Evolutionary conservation across 2,113 vertebrate genomes (phyloP), one percentile per base, ranked within the genome.

Genomic region (Percopsis transmontana): DNA sequence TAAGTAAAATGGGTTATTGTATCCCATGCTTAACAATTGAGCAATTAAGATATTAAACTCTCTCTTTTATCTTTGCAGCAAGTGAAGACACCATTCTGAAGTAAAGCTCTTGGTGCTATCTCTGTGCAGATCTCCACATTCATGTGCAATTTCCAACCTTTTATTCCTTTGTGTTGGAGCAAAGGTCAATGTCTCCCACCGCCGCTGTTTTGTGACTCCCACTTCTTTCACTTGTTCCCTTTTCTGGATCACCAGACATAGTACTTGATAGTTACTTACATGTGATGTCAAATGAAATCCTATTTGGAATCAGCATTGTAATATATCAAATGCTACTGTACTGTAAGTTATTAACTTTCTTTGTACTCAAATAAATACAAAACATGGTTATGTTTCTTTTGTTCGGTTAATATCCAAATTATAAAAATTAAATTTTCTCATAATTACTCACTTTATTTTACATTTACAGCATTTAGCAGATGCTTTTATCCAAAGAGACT

Each of bases 71-170:
- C 21, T 5, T 89, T 74, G 1, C 84, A 97, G 95, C 95, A 45
- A 94, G 14, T 24, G 93, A 96, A 62, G 96, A 97, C 0, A 93
- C 91, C 65, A 97, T 98, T 52, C 80, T 93, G 85, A 93, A 93
- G 68, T 93, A 82, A 68, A 74, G 33, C 27, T 44, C n/a, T 23
- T 38, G 16, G 21, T 18, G 21, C 1, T 10, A 48, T 51, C 56
- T 27, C n/a, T 71, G 8, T 66, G 24, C 76, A 14, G 64, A 79
- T 76, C 10, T 68, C 50, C 33, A 16, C 18, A 6, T 72, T 13
- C 24, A 60, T 40, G 70, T 81, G 62, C 48, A 70, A 45, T 77
- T 53, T 59, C 73, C 66, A 68, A 27, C 42, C 48, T 33, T 39
- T 18, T 18, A 13, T 27, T n/a, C 77, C 60, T 16, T 52, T 20